Conservation (phyloP, 2,888 invertebrate species). For the Protodeltote pygarga region DNA sequence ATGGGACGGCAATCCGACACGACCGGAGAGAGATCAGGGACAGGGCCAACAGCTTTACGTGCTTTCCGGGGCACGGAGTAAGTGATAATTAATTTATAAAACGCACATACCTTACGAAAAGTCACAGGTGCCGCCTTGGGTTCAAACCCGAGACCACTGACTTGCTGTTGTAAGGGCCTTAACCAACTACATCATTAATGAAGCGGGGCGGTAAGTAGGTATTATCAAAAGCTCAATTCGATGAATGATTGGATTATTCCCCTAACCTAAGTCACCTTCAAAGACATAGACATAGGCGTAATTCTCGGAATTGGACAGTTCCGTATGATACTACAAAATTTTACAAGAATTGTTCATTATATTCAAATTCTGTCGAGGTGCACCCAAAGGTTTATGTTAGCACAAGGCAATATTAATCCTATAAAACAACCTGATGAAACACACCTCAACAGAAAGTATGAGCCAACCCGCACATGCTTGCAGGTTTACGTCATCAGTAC, state of each 20-base stretch:
- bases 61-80: too few relatives aligned
- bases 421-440: conserved; percentile 53
- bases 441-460: conserved; percentile 64
- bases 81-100: too few relatives aligned
- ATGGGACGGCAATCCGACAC: too few relatives aligned
- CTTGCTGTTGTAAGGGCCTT: too few relatives aligned
- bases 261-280: conserved; percentile 28
- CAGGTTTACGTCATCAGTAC: conserved; percentile 79
- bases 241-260: neutral
- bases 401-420: conserved; percentile 37
- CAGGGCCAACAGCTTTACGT: too few relatives aligned
- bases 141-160: too few relatives aligned
- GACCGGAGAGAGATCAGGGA: too few relatives aligned
- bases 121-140: too few relatives aligned
- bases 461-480: conserved; percentile 73
- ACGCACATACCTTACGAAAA: too few relatives aligned
- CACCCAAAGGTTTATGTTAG: conserved; percentile 30
- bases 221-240: conserved; percentile 4
- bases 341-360: conserved; percentile 17
- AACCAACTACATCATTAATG: too few relatives aligned
- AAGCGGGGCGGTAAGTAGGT: too few relatives aligned
- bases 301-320: conserved; percentile 28
- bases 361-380: conserved; percentile 39
- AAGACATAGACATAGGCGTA: conserved; percentile 21
- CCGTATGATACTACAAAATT: conserved; percentile 13